Percentiles rank a stretch among this genome's conserved stretches.
phyloP scores from a whole-genome alignment of 2,113 vertebrate genomes.

The Lagopus leucura region DNA sequence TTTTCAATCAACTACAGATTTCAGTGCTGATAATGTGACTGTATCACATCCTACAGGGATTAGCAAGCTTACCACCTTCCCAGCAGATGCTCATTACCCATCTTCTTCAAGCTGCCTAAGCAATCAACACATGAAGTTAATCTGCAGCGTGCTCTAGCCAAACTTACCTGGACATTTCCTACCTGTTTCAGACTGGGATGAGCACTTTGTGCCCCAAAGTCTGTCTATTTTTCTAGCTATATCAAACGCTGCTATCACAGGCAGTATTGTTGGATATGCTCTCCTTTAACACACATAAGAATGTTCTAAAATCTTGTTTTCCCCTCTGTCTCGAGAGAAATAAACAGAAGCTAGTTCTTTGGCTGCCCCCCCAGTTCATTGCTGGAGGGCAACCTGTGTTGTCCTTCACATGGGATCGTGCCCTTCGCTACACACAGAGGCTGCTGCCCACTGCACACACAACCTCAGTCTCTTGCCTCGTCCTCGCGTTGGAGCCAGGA shows the following conservation, averaged over 20 bases:
- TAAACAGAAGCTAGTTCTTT: not conserved
- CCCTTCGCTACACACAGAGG: not conserved
- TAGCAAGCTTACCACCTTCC: not conserved
- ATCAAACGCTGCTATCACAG: no score
- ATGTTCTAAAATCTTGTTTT: not conserved
- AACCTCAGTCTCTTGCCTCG: not conserved
- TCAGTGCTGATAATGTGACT: not conserved
- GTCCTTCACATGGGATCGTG: not conserved
- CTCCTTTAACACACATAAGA: not conserved
- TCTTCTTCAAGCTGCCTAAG: not conserved
- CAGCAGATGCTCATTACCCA: not conserved
- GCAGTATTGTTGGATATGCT: not conserved
- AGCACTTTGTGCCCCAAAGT: not conserved
- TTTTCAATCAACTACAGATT: not conserved
- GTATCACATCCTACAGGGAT: not conserved
- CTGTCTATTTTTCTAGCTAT: not conserved
- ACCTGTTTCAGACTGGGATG: not conserved
- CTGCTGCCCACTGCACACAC: not conserved
- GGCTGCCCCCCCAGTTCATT: no score
- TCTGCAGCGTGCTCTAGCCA: not conserved
- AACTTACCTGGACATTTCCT: not conserved
- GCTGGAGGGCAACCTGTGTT: not conserved
- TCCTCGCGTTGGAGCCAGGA: not conserved
- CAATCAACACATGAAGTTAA: not conserved
- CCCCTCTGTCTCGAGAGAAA: not conserved